These are phyloP conservation scores for Oenanthe melanoleuca DNA, from an alignment of 2,113 vertebrate genomes.

Conservation along the genomic window DNA sequence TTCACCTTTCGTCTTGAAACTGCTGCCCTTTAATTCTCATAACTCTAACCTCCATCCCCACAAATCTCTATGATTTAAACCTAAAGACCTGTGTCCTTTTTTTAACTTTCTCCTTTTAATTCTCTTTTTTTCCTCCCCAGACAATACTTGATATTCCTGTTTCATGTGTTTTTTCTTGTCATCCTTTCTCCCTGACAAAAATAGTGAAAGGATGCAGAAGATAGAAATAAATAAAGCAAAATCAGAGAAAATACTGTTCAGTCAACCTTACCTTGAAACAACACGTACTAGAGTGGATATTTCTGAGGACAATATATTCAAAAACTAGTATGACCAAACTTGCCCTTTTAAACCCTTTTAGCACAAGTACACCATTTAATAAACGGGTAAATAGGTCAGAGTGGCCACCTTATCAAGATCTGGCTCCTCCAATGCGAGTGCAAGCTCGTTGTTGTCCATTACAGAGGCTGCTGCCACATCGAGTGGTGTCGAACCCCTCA, in stretches of 20 bases:
- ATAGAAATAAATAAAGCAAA: background rate
- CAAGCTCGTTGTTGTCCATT: conserved; percentile 98
- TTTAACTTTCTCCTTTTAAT: background rate
- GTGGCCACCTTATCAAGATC: conserved; percentile 86
- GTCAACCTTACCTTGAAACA: background rate
- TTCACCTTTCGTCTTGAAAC: background rate
- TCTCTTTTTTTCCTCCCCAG: background rate
- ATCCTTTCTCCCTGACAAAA: background rate
- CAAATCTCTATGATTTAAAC: background rate
- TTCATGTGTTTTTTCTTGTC: background rate
- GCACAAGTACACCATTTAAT: background rate
- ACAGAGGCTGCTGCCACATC: conserved; percentile 97
- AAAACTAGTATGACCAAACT: background rate
- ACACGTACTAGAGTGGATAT: background rate
- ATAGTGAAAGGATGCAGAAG: background rate
- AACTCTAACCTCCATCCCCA: background rate
- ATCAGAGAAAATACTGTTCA: background rate
- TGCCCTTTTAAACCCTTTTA: background rate
- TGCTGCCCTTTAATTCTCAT: background rate
- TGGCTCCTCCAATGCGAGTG: conserved; percentile 92
- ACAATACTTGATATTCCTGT: background rate
- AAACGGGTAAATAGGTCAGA: background rate
- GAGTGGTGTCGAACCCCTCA: conserved; percentile 96
- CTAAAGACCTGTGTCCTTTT: background rate
- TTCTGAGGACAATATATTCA: background rate